Conservation (phyloP, 1,140 invertebrate genomes). For the Nomia melanderi region DNA sequence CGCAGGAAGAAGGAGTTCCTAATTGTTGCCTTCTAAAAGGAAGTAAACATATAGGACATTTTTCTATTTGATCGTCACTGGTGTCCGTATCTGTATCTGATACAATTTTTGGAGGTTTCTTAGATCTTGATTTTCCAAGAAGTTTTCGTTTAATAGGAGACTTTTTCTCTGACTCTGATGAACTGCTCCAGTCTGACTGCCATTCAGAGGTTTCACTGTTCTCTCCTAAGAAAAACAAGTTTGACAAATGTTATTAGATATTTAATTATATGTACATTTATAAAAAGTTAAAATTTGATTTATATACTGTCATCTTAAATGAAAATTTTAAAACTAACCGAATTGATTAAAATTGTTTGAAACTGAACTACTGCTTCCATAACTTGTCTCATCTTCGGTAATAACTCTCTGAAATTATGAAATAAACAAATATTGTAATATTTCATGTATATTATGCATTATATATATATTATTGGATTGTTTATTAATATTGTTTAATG, state of each 20-base stretch:
- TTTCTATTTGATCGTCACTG: constrained; percentile 87
- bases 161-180: constrained; percentile 60
- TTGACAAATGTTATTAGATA: not conserved
- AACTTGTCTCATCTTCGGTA: constrained; percentile 73
- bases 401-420: constrained; percentile 64
- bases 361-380: constrained; percentile 61
- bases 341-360: constrained; percentile 48
- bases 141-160: constrained; percentile 25
- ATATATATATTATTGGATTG: not conserved
- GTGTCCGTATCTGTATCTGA: constrained; percentile 80
- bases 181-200: constrained; percentile 77
- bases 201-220: constrained; percentile 64
- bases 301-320: too few species aligned
- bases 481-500: not conserved
- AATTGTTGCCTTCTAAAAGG: constrained; percentile 87
- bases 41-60: constrained; percentile 92
- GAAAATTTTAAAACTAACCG: constrained; percentile 45
- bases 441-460: not conserved
- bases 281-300: not conserved
- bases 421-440: not conserved
- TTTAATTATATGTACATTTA: not conserved
- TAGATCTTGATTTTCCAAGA: constrained; percentile 44
- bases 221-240: constrained; percentile 15
- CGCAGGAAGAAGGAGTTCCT: constrained; percentile 92
- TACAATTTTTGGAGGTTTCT: constrained; percentile 34